Evolutionary conservation across 2,113 vertebrate species (phyloP).

Genomic region (Dendropsophus ebraccatus): DNA sequence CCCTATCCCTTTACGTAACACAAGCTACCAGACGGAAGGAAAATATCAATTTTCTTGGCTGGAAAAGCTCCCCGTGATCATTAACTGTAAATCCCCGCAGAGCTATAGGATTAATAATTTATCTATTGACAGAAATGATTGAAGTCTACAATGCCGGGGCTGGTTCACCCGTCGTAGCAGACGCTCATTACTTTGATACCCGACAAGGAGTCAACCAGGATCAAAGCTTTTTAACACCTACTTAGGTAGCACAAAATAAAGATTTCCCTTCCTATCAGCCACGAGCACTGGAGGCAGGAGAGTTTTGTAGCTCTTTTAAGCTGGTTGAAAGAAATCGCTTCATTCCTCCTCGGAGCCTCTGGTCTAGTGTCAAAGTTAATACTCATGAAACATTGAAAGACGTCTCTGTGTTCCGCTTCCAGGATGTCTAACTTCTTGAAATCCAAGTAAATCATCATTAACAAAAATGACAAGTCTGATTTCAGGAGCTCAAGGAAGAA

Average conservation of each 20-base stretch:
- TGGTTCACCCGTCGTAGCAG: neutral
- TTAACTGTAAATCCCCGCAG: conserved; percentile 41
- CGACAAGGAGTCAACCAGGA: conserved; percentile 45
- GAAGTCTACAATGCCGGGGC: conserved; percentile 6
- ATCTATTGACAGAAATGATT: conserved; percentile 45
- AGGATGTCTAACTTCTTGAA: neutral
- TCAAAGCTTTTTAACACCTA: conserved; percentile 54
- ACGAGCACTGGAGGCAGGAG: neutral
- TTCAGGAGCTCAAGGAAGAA: neutral
- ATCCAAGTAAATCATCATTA: conserved; percentile 33
- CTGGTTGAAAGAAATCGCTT: neutral
- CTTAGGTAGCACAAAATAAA: conserved; percentile 6
- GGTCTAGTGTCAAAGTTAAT: conserved; percentile 39
- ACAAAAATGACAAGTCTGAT: conserved; percentile 15
- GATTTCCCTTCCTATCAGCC: conserved; percentile 44
- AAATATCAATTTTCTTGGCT: conserved; percentile 38
- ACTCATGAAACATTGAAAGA: conserved; percentile 44
- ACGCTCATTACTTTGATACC: conserved; percentile 37
- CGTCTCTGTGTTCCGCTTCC: neutral
- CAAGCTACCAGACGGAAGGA: neutral
- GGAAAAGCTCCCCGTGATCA: conserved; percentile 10
- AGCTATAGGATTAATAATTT: conserved; percentile 50
- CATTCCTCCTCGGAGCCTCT: neutral
- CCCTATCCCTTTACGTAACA: neutral
- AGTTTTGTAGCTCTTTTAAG: conserved; percentile 25